Evolutionary conservation across 2,888 invertebrate species (phyloP).

Genomic region (Globia sparganii): DNA sequence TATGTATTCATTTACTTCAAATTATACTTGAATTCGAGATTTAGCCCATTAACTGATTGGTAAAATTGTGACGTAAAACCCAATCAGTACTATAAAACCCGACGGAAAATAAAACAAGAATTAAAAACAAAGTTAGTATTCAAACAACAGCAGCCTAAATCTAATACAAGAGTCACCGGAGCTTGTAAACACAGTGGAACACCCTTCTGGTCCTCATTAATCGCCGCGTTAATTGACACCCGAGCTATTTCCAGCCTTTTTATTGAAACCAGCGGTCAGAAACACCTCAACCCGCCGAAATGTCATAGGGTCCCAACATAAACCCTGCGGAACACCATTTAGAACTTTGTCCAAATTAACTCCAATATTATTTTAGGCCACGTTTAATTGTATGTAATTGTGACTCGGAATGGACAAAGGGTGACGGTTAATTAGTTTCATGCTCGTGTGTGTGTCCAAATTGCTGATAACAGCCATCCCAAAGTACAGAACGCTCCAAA

Average conservation of each 20-base stretch:
- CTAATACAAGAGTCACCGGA: constrained; percentile 39
- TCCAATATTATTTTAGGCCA: constrained; percentile 78
- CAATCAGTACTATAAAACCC: not conserved
- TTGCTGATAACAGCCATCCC: constrained; percentile 54
- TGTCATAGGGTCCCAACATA: constrained; percentile 60
- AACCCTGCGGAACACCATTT: constrained; percentile 63
- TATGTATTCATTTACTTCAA: constrained; percentile 1
- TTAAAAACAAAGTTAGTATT: constrained; percentile 18
- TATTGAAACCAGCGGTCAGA: constrained; percentile 64
- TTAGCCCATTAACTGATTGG: too few species aligned
- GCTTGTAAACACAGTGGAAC: constrained; percentile 49
- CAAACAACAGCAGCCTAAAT: constrained; percentile 23
- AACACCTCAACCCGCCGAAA: constrained; percentile 44
- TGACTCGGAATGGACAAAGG: constrained; percentile 70
- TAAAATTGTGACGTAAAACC: not conserved
- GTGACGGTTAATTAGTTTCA: constrained; percentile 67
- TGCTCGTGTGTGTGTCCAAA: constrained; percentile 55
- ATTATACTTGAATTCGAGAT: not conserved
- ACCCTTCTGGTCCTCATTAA: constrained; percentile 57
- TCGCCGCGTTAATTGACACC: constrained; percentile 65
- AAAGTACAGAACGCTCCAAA: constrained; percentile 36
- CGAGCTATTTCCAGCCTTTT: constrained; percentile 63
- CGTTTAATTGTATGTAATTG: constrained; percentile 76
- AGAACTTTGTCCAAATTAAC: constrained; percentile 73
- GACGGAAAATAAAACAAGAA: constrained; percentile 6